Percentiles rank a stretch among this genome's conserved stretches.
Conservation (phyloP, 1,140 invertebrate species). For the Saccostrea glomerata region DNA sequence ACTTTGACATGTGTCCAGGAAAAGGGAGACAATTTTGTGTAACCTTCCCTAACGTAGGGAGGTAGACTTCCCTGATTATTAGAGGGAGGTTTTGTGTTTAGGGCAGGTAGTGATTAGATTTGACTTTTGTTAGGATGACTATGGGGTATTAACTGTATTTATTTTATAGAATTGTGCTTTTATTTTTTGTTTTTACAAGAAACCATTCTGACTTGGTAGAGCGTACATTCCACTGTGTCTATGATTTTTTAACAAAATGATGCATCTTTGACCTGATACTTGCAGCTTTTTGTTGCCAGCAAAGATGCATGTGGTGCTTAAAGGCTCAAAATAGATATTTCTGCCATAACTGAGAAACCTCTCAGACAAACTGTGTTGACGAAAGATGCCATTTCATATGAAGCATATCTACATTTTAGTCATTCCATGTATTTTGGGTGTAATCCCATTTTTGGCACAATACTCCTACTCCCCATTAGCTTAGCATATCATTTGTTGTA, state of each 20-base stretch:
- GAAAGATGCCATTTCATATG: constrained; percentile 7
- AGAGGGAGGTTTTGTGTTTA: neutral
- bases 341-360: constrained; percentile 22
- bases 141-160: constrained; percentile 17
- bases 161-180: constrained; percentile 25
- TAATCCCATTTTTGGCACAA: neutral
- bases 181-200: constrained; percentile 20
- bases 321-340: constrained; percentile 11
- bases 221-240: constrained; percentile 24
- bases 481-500: constrained; percentile 36
- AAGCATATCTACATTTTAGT: constrained; percentile 34
- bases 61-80: neutral
- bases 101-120: neutral
- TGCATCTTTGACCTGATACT: neutral
- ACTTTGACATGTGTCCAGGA: too few relatives aligned
- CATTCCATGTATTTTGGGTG: constrained; percentile 32
- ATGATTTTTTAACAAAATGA: neutral
- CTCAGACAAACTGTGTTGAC: neutral
- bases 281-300: constrained; percentile 11
- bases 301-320: constrained; percentile 30
- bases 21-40: too few relatives aligned
- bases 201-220: constrained; percentile 28
- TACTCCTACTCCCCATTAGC: constrained; percentile 15
- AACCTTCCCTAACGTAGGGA: too few relatives aligned
- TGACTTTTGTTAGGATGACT: neutral